These are phyloP conservation scores for Helogale parvula DNA, from an alignment of 2,113 vertebrate genomes.

Conservation along the genomic window DNA sequence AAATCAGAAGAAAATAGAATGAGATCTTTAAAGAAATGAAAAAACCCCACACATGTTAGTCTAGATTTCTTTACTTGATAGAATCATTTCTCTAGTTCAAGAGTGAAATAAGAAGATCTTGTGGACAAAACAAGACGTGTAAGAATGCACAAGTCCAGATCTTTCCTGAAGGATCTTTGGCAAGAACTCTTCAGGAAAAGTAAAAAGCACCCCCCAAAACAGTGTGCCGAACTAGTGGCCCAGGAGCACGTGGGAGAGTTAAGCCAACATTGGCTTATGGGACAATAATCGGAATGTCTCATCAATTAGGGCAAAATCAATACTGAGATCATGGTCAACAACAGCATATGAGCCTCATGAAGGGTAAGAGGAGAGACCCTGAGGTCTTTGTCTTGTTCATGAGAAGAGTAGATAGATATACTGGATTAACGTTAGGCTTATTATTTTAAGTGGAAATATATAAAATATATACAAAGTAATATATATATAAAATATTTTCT, in stretches of 20 bases:
- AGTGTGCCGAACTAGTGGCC: accelerated
- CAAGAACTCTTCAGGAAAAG: background rate
- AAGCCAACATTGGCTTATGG: background rate
- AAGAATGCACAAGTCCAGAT: background rate
- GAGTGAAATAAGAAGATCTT: background rate
- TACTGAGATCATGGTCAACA: too few relatives aligned
- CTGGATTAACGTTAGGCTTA: background rate
- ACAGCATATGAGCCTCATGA: background rate
- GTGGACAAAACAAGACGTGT: background rate
- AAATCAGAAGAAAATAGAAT: background rate
- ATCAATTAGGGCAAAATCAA: background rate
- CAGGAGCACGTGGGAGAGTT: background rate
- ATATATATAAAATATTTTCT: background rate
- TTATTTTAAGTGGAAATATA: background rate
- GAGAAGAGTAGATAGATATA: background rate
- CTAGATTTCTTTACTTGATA: background rate
- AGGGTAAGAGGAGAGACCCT: background rate
- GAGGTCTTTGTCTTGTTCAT: background rate
- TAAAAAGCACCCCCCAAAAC: too few relatives aligned
- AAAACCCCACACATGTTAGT: background rate
- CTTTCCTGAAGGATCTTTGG: background rate
- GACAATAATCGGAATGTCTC: background rate
- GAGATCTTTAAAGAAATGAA: background rate
- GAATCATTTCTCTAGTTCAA: background rate
- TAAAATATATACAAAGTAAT: too few relatives aligned